Conservation (phyloP, 2,797 vertebrate species). For the Pseudochaenichthys georgianus region DNA sequence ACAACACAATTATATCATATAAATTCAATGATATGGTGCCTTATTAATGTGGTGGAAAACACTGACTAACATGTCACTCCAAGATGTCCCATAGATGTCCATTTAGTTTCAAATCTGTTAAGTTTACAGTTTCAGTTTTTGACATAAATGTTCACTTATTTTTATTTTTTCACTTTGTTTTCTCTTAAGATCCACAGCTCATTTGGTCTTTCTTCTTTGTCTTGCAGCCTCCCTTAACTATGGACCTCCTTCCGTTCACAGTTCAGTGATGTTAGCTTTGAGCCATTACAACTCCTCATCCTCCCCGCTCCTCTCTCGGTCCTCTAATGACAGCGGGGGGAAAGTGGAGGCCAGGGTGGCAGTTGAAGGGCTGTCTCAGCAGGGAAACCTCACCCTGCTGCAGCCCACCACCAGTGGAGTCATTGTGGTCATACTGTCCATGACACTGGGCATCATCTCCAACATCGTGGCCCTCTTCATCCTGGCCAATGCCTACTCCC, state of each 20-base stretch:
- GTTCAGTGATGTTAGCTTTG: slow-evolving; percentile 75
- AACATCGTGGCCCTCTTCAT: slow-evolving; percentile 90
- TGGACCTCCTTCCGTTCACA: slow-evolving; percentile 34
- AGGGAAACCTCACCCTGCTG: slow-evolving; percentile 62
- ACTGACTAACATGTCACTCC: background rate
- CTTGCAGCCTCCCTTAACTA: slow-evolving; percentile 49
- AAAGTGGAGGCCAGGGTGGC: slow-evolving; percentile 52
- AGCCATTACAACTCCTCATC: slow-evolving; percentile 70
- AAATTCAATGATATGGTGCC: slow-evolving; percentile 8
- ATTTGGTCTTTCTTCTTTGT: slow-evolving; percentile 20
- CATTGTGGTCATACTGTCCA: slow-evolving; percentile 84
- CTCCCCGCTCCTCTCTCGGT: slow-evolving; percentile 31
- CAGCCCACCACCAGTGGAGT: slow-evolving; percentile 62
- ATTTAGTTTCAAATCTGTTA: background rate
- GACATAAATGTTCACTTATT: background rate
- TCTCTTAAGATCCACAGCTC: background rate
- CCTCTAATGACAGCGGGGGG: slow-evolving; percentile 64
- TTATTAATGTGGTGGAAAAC: background rate
- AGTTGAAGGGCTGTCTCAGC: slow-evolving; percentile 39
- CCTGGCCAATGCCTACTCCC: slow-evolving; percentile 86
- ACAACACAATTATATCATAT: background rate
- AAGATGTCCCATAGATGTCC: background rate
- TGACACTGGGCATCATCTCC: slow-evolving; percentile 90
- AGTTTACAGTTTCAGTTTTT: background rate
- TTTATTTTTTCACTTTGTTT: background rate